Evolutionary conservation across 2,797 vertebrate species (phyloP).

Genomic region (Serranus cabrilla): DNA sequence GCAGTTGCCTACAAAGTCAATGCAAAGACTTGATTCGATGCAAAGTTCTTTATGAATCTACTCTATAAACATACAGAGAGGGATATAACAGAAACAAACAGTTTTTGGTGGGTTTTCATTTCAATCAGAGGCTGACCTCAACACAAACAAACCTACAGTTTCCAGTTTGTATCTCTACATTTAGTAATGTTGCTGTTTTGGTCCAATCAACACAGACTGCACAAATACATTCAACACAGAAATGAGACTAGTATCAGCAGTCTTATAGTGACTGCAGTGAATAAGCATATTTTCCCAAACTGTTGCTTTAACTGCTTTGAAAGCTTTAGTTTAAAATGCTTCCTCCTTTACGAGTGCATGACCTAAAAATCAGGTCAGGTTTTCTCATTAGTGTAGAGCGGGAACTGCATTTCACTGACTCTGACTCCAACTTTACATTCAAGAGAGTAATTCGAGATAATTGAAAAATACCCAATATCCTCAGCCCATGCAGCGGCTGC

Average conservation of each 20-base stretch:
- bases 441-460: constrained; percentile 7
- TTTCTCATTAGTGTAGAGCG: constrained; percentile 41
- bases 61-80: neutral
- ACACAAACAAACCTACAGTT: neutral
- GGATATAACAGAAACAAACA: neutral
- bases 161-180: neutral
- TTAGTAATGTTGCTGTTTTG: neutral
- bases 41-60: neutral
- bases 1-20: neutral
- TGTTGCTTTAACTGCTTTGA: neutral
- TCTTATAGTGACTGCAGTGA: neutral
- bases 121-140: neutral
- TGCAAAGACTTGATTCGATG: neutral
- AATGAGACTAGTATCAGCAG: too few species aligned
- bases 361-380: constrained; percentile 37
- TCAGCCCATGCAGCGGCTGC: neutral
- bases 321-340: constrained; percentile 23
- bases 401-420: constrained; percentile 4
- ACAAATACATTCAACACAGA: neutral
- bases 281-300: neutral
- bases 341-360: neutral
- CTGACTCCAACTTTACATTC: constrained; percentile 16
- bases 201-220: neutral
- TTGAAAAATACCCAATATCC: constrained; percentile 55
- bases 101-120: neutral